phyloP scores from a whole-genome alignment of 2,113 vertebrate genomes.

The Varanus komodoensis region DNA sequence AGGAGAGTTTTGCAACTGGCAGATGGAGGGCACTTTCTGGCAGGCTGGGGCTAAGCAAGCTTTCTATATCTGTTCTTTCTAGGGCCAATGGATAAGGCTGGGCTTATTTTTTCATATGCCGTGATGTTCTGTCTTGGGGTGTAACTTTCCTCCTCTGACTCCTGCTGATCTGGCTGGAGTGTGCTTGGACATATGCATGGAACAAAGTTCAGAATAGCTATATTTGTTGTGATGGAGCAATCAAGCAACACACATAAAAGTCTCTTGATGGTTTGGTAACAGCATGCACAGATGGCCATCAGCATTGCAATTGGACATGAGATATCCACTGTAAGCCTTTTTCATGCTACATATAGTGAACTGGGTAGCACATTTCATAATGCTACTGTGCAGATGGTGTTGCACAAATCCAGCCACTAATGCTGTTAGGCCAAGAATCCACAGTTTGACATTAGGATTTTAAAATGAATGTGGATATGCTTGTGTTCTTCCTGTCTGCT shows the following conservation, averaged over 20 bases:
- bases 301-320: not conserved
- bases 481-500: not conserved
- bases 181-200: not conserved
- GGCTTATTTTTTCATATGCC: too few species aligned
- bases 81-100: not conserved
- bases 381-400: not conserved
- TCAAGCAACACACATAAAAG: not conserved
- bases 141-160: not conserved
- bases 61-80: not conserved
- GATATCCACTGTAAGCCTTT: not conserved
- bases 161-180: not conserved
- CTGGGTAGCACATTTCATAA: not conserved
- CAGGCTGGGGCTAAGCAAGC: not conserved
- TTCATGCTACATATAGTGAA: not conserved
- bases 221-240: not conserved
- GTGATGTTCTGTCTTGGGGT: not conserved
- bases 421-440: not conserved
- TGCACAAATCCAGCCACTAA: not conserved
- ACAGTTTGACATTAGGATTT: not conserved
- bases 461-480: not conserved
- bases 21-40: not conserved
- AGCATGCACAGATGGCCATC: not conserved
- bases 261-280: not conserved
- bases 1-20: not conserved
- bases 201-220: not conserved